A percentile compares a stretch with the other conserved stretches of the same genome.
These are phyloP conservation scores for Ranitomeya imitator DNA, from an alignment of 2,113 vertebrate species.

Conservation along the genomic window DNA sequence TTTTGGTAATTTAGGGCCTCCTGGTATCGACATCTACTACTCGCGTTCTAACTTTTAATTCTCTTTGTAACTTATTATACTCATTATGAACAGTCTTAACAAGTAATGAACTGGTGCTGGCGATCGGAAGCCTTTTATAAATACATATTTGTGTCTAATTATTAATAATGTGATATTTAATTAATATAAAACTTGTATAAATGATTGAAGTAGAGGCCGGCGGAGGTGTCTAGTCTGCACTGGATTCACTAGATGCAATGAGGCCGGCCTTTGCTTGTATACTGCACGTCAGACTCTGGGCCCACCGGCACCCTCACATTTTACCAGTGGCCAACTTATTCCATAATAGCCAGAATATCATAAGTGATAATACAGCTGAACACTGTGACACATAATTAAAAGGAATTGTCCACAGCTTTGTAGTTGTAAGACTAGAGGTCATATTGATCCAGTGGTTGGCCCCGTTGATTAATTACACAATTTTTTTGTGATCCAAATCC, in stretches of 20 bases:
- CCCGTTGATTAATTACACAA: background rate
- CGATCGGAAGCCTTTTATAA: background rate
- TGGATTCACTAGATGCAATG: conserved; percentile 32
- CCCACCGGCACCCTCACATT: background rate
- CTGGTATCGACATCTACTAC: background rate
- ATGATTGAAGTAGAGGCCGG: background rate
- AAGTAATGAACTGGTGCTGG: conserved; percentile 34
- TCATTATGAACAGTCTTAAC: background rate
- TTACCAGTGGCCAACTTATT: background rate
- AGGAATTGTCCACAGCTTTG: background rate
- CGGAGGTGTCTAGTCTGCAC: conserved; percentile 18
- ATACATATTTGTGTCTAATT: background rate
- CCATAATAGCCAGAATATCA: background rate
- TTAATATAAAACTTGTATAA: background rate
- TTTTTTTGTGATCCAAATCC: background rate
- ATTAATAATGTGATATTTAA: background rate
- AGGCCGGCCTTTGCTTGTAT: background rate
- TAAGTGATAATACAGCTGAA: background rate
- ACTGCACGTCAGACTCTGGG: background rate
- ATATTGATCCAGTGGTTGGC: background rate
- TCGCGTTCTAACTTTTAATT: background rate
- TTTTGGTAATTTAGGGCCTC: background rate
- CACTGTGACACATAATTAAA: conserved; percentile 1
- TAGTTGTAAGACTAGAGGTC: background rate
- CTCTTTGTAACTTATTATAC: background rate